Evolutionary conservation across 2,113 vertebrate species (phyloP), one percentile per base, ranked within the genome.

Genomic region (Neogale vison): DNA sequence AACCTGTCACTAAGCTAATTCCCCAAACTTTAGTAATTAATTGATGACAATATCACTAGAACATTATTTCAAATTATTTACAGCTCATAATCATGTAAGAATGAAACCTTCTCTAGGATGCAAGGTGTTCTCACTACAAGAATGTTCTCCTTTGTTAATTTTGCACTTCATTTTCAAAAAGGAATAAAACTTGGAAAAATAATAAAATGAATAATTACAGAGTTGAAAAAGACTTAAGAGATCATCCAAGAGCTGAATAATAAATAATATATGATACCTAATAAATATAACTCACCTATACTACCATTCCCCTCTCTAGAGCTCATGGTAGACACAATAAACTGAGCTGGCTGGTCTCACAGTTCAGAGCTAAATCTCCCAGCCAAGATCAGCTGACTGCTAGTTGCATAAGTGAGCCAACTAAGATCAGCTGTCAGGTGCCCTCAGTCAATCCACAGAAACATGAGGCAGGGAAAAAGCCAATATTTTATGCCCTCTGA

Each of bases 1-100:
- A 97, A 92, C 12, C 45, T 90, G 36, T 82, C 71, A 72, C 50
- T 57, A 67, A 88, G n/a, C 39, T 69, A 96, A 96, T 93, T 92
- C 80, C 71, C 87, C 59, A 95, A 95, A 94, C 76, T 63, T 90
- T 13, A 63, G 57, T 95, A 74, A 96, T 95, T 95, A 89, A 89
- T 87, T 97, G 93, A 83, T 74, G 88, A 77, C 21, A 91, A 8
- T 47, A 80, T 82, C 42, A 36, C 45, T 84, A 94, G 55, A 65
- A 84, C 23, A 7, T 4, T 72, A 79, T 29, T 88, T 91, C 57
- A 55, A 9, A 79, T 88, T 79, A 96, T 83, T 88, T 85, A 87
- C 6, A 95, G 85, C 2, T 83, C 5, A 26, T 39, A 42, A 10
- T 88, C 52, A 86, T 36, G 90, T 94, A 63, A 13, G 42, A 88